A percentile compares a stretch with the other conserved stretches of the same genome.
Conservation (phyloP, 2,797 vertebrate genomes). For the Xiphorhynchus erythropygius region DNA sequence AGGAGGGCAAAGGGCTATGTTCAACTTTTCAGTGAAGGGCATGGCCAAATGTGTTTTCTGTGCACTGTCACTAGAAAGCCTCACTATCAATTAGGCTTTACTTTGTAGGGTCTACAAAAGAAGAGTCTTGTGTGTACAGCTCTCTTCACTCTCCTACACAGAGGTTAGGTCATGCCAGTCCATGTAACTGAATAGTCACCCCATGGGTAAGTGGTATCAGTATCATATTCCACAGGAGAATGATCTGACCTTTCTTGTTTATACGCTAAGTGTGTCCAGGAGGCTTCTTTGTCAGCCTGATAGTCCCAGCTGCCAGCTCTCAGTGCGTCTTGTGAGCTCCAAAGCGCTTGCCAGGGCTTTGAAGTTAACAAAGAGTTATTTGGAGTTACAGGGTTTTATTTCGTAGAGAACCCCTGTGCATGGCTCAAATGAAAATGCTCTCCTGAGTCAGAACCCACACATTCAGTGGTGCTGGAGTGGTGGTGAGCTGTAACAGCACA, state of each 20-base stretch:
- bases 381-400: conserved; percentile 8
- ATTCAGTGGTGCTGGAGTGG: not conserved
- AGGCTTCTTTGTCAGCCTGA: conserved; percentile 47
- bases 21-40: conserved; percentile 37
- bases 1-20: not conserved
- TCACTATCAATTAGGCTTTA: conserved; percentile 17
- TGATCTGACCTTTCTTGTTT: conserved; percentile 64
- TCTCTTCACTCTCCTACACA: not conserved
- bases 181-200: conserved; percentile 31
- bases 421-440: not conserved
- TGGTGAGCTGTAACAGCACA: not conserved
- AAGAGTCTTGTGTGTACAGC: not conserved
- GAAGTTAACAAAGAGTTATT: conserved; percentile 57
- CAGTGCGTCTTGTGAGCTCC: not conserved
- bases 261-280: not conserved
- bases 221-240: conserved; percentile 33
- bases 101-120: not conserved
- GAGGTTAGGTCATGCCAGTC: conserved; percentile 15
- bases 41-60: not conserved
- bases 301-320: conserved; percentile 17
- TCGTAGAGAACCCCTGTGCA: not conserved
- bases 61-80: conserved; percentile 17
- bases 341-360: conserved; percentile 34
- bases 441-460: not conserved
- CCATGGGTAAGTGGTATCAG: not conserved